These are phyloP conservation scores for Stercorarius parasiticus DNA, from an alignment of 2,113 vertebrate genomes.

Conservation along the genomic window DNA sequence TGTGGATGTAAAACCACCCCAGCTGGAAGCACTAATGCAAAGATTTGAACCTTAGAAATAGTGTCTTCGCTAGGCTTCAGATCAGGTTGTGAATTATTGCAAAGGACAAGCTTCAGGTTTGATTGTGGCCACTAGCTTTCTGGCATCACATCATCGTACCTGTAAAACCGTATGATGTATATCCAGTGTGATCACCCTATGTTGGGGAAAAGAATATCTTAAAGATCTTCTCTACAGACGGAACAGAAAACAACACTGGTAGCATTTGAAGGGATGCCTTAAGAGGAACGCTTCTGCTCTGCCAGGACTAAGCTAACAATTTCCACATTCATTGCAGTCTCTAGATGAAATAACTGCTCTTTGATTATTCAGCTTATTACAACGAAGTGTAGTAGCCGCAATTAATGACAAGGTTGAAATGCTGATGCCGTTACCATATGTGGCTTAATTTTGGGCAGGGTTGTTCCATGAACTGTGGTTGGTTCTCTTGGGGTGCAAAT, in stretches of 20 bases:
- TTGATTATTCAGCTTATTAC: neutral
- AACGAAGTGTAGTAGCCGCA: accelerated
- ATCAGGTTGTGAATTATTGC: neutral
- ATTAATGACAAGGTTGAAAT: neutral
- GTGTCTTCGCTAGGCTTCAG: neutral
- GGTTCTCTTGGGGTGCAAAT: neutral
- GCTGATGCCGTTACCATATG: accelerated
- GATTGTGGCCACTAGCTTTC: neutral
- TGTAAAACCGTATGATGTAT: neutral
- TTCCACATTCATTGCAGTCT: neutral
- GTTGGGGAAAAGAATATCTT: neutral
- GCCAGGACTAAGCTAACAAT: neutral
- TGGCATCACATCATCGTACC: neutral
- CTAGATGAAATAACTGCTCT: neutral
- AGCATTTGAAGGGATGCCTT: neutral
- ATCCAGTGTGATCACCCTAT: neutral
- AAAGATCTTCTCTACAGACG: neutral
- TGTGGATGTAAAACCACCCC: neutral
- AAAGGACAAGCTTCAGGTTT: neutral
- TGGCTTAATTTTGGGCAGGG: neutral
- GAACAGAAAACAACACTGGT: accelerated
- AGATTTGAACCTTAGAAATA: neutral
- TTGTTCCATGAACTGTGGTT: neutral
- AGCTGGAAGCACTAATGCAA: neutral
- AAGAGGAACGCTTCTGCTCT: neutral